Base-by-base conservation (phyloP, 2,888 invertebrate species). In the Icerya purchasi region DNA sequence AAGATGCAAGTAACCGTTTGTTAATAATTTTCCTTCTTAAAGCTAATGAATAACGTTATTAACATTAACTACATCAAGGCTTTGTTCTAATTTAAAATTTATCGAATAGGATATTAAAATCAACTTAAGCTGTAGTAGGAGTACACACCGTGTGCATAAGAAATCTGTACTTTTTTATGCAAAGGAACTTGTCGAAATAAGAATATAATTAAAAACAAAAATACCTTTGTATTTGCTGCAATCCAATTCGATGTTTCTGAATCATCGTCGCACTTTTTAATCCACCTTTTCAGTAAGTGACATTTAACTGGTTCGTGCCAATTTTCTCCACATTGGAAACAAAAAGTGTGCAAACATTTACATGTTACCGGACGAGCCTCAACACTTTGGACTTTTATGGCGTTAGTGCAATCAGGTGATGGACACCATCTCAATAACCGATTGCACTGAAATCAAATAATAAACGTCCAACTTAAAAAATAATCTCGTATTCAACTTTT, bases 221-320 rank as follows among this genome's bases (percentile, higher is more conserved):
- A 60, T 65, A 77, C 78, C 77, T 98, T 97, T 59, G 97, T 98
- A 75, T 98, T 97, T 24, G 96, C 96, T 61, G 93, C 93, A 69
- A 98, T 94, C 97, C 97, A 98, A 72, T 97, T 97, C 14, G 93
- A 92, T 59, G 97, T 97, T 75, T 97, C 97, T 3, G 92, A 92
- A 74, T 98, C 97, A 71, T 98, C 97, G 72, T 93, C 94, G 75
- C 96, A 97, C 75, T 98, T 97, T 75, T 94, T 96, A 66, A 94
- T 89, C 97, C 97, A 98, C 72, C 87, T 88, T 69, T 82, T 83
- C 21, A 98, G 79, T 71, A 93, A 80, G 63, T 84, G 81, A 74
- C 98, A 98, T 67, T 87, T 86, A 53, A 97, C 94, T 23, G 97
- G 97, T 72, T 98, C 97, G 74, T 98, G 98, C 93, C 93, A 93